phyloP scores from a whole-genome alignment of 2,888 invertebrate species.

The Folsomia manolachei region DNA sequence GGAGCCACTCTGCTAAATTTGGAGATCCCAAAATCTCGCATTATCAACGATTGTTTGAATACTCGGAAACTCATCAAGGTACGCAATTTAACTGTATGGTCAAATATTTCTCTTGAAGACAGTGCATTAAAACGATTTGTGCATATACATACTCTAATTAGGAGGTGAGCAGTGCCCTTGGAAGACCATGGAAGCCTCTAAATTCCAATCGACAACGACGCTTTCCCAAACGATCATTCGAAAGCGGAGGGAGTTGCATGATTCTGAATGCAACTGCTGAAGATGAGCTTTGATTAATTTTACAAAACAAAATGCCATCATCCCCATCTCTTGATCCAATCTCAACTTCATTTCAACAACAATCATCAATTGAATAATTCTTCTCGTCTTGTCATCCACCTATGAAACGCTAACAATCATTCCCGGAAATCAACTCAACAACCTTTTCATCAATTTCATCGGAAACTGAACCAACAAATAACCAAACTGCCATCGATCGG shows the following conservation, averaged over 20 bases:
- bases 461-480: no score
- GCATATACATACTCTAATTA: slow-evolving; percentile 49
- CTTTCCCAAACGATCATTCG: neutral
- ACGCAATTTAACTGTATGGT: no score
- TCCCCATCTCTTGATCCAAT: neutral
- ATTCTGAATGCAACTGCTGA: neutral
- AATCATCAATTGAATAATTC: no score
- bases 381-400: neutral
- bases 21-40: slow-evolving; percentile 58
- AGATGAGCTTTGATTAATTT: neutral
- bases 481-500: no score
- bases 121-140: no score
- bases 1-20: slow-evolving; percentile 60
- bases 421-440: neutral
- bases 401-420: neutral
- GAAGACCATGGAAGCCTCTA: slow-evolving; percentile 61
- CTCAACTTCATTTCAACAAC: neutral
- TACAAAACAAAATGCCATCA: no score
- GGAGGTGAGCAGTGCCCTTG: slow-evolving; percentile 62
- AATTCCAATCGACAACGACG: neutral
- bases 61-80: slow-evolving; percentile 40
- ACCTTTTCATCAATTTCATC: no score
- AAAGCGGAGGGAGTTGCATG: neutral
- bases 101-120: neutral
- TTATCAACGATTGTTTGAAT: slow-evolving; percentile 40